phyloP scores from a whole-genome alignment of 1,140 invertebrate genomes.

The Lerema accius region DNA sequence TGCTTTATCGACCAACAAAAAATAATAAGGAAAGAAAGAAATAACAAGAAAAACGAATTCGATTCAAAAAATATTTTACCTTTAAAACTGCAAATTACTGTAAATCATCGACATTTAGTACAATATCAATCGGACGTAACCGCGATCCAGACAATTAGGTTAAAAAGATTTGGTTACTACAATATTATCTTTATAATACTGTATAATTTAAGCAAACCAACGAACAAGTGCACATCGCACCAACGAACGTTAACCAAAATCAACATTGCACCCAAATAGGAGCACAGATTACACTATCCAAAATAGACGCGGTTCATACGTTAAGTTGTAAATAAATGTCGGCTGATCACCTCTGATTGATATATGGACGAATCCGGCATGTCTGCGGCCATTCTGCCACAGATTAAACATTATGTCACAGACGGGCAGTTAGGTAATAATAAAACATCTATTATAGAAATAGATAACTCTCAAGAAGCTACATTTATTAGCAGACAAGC shows the following conservation, averaged over 20 bases:
- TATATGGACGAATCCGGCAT: conserved; percentile 62
- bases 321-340: conserved; percentile 67
- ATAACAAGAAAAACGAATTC: no score
- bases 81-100: no score
- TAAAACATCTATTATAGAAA: neutral
- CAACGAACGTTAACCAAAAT: conserved; percentile 53
- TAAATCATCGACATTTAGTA: no score
- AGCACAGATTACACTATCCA: conserved; percentile 58
- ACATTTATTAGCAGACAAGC: no score
- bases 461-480: neutral
- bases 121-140: no score
- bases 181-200: no score
- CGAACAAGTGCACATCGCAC: conserved; percentile 23
- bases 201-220: no score
- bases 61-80: no score
- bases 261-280: conserved; percentile 63
- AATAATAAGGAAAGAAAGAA: no score
- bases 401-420: conserved; percentile 40
- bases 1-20: no score
- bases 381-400: conserved; percentile 45
- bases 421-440: conserved; percentile 1
- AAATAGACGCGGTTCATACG: conserved; percentile 63
- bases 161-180: no score
- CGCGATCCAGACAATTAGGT: no score
- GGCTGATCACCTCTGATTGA: conserved; percentile 63